A percentile compares a stretch with the other conserved stretches of the same genome.
Evolutionary conservation across 2,113 vertebrate species (phyloP).

Genomic region (Pachypanchax playfairii): DNA sequence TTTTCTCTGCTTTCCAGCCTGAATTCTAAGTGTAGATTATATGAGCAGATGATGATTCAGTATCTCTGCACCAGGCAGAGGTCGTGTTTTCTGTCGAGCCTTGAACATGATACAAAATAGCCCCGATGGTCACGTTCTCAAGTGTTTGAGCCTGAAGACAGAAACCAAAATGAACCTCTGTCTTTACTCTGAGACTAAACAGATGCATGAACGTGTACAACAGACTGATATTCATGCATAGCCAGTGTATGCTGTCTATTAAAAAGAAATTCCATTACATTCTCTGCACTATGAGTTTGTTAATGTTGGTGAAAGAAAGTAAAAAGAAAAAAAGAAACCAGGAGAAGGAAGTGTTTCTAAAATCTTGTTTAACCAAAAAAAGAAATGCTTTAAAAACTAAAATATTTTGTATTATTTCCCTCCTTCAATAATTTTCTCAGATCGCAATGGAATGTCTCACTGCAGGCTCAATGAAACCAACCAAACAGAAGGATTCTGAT

Average conservation of each 20-base stretch:
- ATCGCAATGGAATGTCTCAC: no score
- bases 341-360: no score
- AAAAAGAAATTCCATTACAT: not conserved
- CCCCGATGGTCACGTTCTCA: constrained; percentile 34
- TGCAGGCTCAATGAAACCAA: no score
- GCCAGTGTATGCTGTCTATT: not conserved
- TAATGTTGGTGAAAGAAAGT: no score
- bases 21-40: constrained; percentile 16
- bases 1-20: not conserved
- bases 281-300: not conserved
- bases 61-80: constrained; percentile 36
- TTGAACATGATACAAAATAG: constrained; percentile 44
- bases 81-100: constrained; percentile 48
- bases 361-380: no score
- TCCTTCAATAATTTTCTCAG: no score
- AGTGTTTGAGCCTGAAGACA: constrained; percentile 36
- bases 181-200: not conserved
- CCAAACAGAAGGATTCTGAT: no score
- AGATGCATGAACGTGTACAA: not conserved
- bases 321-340: no score
- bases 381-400: no score
- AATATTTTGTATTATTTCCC: no score
- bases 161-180: constrained; percentile 38
- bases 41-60: constrained; percentile 25
- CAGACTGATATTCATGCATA: not conserved